Percentiles rank a stretch among this genome's conserved stretches.
Evolutionary conservation across 1,140 invertebrate species (phyloP).

Genomic region (Andrena cerasifolii): DNA sequence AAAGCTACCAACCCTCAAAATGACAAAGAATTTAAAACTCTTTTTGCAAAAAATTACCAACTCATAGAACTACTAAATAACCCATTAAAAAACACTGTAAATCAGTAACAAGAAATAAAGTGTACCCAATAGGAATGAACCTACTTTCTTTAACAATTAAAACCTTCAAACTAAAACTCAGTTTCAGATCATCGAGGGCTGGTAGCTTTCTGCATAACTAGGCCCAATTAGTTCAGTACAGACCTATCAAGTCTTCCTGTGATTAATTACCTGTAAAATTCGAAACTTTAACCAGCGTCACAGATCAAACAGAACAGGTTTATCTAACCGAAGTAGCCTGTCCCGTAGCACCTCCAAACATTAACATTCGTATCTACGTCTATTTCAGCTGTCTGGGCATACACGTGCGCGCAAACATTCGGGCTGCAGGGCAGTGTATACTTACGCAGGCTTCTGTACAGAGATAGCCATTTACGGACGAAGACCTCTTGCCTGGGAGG

Average conservation of each 20-base stretch:
- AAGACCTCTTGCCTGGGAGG: constrained; percentile 43
- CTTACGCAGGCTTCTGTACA: constrained; percentile 25
- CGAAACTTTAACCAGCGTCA: background rate
- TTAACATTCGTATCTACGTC: constrained; percentile 25
- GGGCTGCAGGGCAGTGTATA: constrained; percentile 7
- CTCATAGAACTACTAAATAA: too few relatives aligned
- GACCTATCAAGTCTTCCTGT: background rate
- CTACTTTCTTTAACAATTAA: too few relatives aligned
- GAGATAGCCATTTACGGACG: constrained; percentile 47
- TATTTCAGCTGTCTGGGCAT: constrained; percentile 22
- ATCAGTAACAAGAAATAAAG: too few relatives aligned
- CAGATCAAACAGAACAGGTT: constrained; percentile 1
- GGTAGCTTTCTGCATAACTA: too few relatives aligned
- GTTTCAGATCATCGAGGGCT: too few relatives aligned
- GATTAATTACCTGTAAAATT: background rate
- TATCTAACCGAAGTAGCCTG: constrained; percentile 10
- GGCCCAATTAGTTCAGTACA: background rate
- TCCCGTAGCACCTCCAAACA: constrained; percentile 18
- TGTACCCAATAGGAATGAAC: too few relatives aligned
- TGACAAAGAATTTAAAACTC: too few relatives aligned
- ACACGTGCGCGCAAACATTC: constrained; percentile 16
- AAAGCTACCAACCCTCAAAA: too few relatives aligned
- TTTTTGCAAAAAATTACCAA: too few relatives aligned
- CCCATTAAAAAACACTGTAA: too few relatives aligned
- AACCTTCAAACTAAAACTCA: too few relatives aligned